These are phyloP conservation scores for Gallinago undulata DNA, from an alignment of 2,113 vertebrate genomes.

Conservation along the genomic window DNA sequence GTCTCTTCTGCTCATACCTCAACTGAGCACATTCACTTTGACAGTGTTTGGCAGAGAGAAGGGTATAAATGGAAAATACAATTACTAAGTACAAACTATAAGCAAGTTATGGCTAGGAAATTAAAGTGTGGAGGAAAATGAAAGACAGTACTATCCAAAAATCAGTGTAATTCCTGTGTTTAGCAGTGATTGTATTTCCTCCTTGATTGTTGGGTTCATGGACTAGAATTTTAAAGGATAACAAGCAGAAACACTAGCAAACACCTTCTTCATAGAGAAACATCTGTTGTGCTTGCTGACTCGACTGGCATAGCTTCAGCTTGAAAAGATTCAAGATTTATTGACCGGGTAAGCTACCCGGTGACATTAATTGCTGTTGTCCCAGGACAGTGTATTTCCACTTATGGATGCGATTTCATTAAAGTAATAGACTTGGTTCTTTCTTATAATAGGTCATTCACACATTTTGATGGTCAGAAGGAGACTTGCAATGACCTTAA, in stretches of 20 bases:
- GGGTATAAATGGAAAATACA: neutral
- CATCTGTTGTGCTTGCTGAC: neutral
- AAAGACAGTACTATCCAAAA: neutral
- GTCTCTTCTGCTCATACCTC: neutral
- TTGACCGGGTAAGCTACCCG: neutral
- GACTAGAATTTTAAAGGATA: neutral
- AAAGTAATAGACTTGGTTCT: neutral
- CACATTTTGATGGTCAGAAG: neutral
- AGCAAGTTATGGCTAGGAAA: neutral
- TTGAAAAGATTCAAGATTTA: neutral
- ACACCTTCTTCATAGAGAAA: neutral
- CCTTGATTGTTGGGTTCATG: neutral
- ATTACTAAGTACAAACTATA: neutral
- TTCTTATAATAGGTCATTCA: neutral
- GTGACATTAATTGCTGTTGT: neutral
- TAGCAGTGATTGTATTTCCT: neutral
- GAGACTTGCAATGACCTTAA: neutral
- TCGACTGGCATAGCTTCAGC: neutral
- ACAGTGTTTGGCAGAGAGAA: neutral
- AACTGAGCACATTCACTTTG: neutral
- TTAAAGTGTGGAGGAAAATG: neutral
- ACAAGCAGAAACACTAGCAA: neutral
- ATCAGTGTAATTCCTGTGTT: neutral
- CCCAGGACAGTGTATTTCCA: neutral
- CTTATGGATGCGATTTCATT: neutral